Evolutionary conservation across 2,888 invertebrate genomes (phyloP).

Genomic region (Thymelicus sylvestris): DNA sequence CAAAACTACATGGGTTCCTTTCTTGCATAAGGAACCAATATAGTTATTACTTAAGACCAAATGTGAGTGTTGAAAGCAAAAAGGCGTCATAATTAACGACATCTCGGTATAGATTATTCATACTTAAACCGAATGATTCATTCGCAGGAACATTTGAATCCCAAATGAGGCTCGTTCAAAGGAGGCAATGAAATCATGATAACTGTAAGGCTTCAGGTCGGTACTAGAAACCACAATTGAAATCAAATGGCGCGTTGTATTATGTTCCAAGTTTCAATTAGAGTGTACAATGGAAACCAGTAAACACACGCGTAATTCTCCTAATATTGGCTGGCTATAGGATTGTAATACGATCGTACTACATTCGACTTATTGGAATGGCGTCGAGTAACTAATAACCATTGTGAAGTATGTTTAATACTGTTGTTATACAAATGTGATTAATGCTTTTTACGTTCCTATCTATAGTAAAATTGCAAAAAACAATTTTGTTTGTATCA

Average conservation of each 20-base stretch:
- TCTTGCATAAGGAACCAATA: no score
- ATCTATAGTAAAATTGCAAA: no score
- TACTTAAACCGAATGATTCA: constrained; percentile 6
- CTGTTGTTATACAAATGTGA: no score
- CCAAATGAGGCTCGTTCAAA: constrained; percentile 24
- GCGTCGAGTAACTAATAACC: no score
- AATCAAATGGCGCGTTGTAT: constrained; percentile 14
- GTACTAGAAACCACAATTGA: constrained; percentile 29
- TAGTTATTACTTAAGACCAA: neutral
- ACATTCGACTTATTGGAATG: no score
- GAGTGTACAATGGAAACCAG: constrained; percentile 23
- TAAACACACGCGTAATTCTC: constrained; percentile 1
- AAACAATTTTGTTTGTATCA: no score
- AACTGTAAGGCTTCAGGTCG: constrained; percentile 15
- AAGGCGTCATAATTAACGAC: neutral
- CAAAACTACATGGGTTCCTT: no score
- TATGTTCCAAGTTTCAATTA: constrained; percentile 36
- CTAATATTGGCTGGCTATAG: neutral
- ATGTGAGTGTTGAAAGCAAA: neutral
- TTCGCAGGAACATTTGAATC: constrained; percentile 19
- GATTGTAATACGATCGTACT: neutral
- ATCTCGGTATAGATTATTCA: constrained; percentile 13
- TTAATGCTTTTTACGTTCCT: no score
- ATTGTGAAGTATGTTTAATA: no score
- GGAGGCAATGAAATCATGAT: constrained; percentile 32